Evolutionary conservation across 2,888 invertebrate species (phyloP).

Genomic region (Trichopria drosophilae): DNA sequence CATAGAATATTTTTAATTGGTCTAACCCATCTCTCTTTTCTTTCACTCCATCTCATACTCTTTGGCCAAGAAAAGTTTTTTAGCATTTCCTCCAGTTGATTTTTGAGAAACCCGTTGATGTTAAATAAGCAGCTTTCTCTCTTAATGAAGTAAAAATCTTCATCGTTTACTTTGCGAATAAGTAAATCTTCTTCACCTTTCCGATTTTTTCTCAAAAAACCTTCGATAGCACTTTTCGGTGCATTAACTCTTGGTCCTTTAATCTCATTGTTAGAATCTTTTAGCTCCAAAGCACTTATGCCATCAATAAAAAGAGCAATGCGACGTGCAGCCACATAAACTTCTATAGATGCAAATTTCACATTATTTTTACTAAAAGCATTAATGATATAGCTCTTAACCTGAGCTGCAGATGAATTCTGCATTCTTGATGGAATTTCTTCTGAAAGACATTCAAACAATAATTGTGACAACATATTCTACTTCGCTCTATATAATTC

Average conservation of each 20-base stretch:
- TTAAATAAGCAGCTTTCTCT: slow-evolving; percentile 17
- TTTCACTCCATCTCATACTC: slow-evolving; percentile 16
- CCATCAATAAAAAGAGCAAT: slow-evolving; percentile 16
- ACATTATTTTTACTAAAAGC: slow-evolving; percentile 21
- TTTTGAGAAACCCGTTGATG: slow-evolving; percentile 14
- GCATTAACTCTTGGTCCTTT: slow-evolving; percentile 17
- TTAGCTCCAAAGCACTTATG: slow-evolving; percentile 19
- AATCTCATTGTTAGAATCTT: slow-evolving; percentile 19
- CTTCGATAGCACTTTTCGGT: slow-evolving; percentile 20
- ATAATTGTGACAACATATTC: too few species aligned
- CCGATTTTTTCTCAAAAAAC: slow-evolving; percentile 18
- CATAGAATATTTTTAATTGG: slow-evolving; percentile 23
- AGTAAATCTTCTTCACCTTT: slow-evolving; percentile 15
- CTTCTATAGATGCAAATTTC: slow-evolving; percentile 18
- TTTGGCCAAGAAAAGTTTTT: slow-evolving; percentile 17
- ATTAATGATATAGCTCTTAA: slow-evolving; percentile 10
- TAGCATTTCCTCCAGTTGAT: slow-evolving; percentile 11
- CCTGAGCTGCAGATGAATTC: slow-evolving; percentile 14
- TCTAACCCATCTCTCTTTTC: slow-evolving; percentile 20
- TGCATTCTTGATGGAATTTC: slow-evolving; percentile 21
- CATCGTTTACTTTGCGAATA: slow-evolving; percentile 16
- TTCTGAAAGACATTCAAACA: slow-evolving; percentile 20
- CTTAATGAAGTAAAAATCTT: slow-evolving; percentile 19
- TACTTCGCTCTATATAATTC: slow-evolving; percentile 15
- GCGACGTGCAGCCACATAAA: slow-evolving; percentile 19